Base-by-base conservation (phyloP, 2,888 invertebrate species). In the Philopedon plagiatum region DNA sequence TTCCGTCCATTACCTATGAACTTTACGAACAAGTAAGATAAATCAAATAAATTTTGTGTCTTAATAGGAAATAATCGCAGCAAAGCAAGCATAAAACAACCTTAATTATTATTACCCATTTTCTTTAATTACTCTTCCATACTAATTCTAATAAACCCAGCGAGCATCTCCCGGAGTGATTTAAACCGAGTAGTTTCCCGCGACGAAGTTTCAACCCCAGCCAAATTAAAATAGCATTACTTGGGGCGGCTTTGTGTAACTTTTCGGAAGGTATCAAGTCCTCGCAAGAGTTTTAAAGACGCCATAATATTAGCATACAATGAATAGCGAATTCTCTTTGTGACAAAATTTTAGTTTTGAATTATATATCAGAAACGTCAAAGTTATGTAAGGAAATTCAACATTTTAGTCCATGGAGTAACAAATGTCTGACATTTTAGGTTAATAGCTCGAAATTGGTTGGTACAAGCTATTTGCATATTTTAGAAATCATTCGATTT, bases 111-210 rank as follows among this genome's bases (percentile, higher is more conserved):
- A 44, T 46, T 62, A 15, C 11, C 46, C 32, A 18, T 18, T 18
- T 63, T 32, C 23, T 39, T 51, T 39, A 23, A 54, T 64, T 54
- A 64, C 8, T 54, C 64, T 34, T 41, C 54, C 64, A 64, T 64
- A 51, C 54, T 37, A 46, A 63, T 63, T 63, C 46, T 64, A 64
- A 64, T 64, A 41, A 64, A 64, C 64, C 18, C 18, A 19, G 37
- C 51, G 11, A 46, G 62, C 21, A 21, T 34, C 44, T 32, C 29
- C 19, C 26, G 54, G 41, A 39, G 51, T 63, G 54, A 54, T 54
- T 54, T 64, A 54, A 64, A 54, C 32, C 39, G 32, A 64, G 26
- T 54, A 37, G 64, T 41, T 29, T 15, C 44, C 19, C 44, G 60
- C 18, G 11, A 7, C n/a, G 26, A 44, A 15, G 18, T 61, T 44